phyloP scores from a whole-genome alignment of 2,113 vertebrate species.

The Aegypius monachus region DNA sequence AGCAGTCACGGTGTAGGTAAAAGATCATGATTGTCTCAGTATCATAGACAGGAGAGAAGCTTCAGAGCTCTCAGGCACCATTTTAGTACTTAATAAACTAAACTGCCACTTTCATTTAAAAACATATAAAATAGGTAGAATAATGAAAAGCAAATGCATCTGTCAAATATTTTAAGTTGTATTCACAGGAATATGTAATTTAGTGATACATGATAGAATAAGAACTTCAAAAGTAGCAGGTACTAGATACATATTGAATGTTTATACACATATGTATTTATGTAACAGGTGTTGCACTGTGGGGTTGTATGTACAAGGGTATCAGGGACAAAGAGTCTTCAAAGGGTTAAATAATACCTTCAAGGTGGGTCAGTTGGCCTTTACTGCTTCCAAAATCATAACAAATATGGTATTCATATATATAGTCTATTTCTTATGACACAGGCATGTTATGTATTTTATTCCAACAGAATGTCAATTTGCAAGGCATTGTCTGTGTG shows the following conservation, averaged over 20 bases:
- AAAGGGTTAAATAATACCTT: background rate
- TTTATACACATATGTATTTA: background rate
- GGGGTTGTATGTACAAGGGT: background rate
- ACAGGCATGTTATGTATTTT: background rate
- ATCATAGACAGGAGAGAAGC: background rate
- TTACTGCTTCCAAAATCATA: background rate
- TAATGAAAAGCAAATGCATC: background rate
- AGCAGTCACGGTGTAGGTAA: background rate
- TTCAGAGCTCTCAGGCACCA: background rate
- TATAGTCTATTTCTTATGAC: background rate
- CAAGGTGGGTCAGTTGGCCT: background rate
- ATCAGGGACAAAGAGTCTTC: background rate
- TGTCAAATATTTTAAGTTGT: background rate
- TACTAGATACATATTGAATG: background rate
- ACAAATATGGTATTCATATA: background rate
- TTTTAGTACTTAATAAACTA: background rate
- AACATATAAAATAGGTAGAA: background rate
- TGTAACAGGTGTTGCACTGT: background rate
- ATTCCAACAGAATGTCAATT: background rate
- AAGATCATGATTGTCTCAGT: background rate
- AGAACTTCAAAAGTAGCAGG: background rate
- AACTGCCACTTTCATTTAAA: background rate
- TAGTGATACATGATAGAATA: background rate
- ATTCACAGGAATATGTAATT: background rate
- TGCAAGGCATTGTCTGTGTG: background rate